These are phyloP conservation scores for Plectus sambesii DNA, from an alignment of 1,140 invertebrate species.

Conservation along the genomic window DNA sequence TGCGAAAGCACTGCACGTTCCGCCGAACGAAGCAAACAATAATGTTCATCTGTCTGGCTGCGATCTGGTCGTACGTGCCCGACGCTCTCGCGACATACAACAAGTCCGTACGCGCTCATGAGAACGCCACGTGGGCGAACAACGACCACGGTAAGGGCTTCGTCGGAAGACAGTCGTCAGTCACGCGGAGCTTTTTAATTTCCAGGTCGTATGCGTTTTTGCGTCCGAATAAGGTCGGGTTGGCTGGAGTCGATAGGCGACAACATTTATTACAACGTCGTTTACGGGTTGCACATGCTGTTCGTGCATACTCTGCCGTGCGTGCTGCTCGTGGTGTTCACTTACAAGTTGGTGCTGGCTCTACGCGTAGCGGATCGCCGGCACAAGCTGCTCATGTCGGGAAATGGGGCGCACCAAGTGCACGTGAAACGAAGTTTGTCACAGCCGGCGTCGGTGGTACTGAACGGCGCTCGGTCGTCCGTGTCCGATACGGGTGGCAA, in stretches of 20 bases:
- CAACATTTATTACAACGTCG: slow-evolving; percentile 35
- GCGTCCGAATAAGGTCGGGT: slow-evolving; percentile 28
- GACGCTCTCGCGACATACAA: slow-evolving; percentile 42
- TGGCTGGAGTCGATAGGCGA: slow-evolving; percentile 30
- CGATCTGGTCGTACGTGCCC: slow-evolving; percentile 38
- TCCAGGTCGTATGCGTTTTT: too few species aligned
- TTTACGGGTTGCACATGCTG: slow-evolving; percentile 37
- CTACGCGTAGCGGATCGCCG: slow-evolving; percentile 38
- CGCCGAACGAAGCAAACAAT: slow-evolving; percentile 41
- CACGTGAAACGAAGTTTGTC: neutral
- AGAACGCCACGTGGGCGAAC: too few species aligned
- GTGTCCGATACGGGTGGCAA: too few species aligned
- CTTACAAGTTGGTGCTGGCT: slow-evolving; percentile 39
- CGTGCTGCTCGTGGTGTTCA: slow-evolving; percentile 39
- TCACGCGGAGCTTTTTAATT: slow-evolving; percentile 27
- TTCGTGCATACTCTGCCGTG: slow-evolving; percentile 39
- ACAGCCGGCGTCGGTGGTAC: too few species aligned
- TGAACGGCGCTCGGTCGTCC: too few species aligned
- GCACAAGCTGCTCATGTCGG: slow-evolving; percentile 18
- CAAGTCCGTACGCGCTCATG: slow-evolving; percentile 20
- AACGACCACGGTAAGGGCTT: slow-evolving; percentile 38
- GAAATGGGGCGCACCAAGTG: slow-evolving; percentile 10
- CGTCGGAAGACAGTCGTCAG: slow-evolving; percentile 21
- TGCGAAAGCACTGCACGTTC: slow-evolving; percentile 38
- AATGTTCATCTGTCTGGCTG: slow-evolving; percentile 32